Evolutionary conservation across 2,797 vertebrate genomes (phyloP).

Genomic region (Okamejei kenojei): DNA sequence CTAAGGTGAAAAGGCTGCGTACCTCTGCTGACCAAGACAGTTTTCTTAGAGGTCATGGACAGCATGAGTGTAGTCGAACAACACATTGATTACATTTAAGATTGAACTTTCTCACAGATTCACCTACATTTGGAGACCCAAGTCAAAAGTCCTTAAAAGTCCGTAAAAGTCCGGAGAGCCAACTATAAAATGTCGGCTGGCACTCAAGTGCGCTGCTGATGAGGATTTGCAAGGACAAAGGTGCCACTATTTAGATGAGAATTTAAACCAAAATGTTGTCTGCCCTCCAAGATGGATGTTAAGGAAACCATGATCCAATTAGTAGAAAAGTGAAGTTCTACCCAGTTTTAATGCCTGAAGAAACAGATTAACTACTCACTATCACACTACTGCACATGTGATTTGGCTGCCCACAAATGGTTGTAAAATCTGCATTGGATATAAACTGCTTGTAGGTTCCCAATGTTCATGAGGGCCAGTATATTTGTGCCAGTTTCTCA

Average conservation of each 20-base stretch:
- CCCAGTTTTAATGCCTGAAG: background rate
- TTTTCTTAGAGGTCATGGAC: too few relatives aligned
- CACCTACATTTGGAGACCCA: too few relatives aligned
- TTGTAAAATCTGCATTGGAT: background rate
- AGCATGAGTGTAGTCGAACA: too few relatives aligned
- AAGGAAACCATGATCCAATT: background rate
- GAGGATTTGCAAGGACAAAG: background rate
- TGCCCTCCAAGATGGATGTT: background rate
- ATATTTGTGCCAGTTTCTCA: background rate
- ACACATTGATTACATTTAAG: too few relatives aligned
- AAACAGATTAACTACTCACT: background rate
- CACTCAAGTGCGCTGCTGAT: background rate
- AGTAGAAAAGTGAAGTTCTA: too few relatives aligned
- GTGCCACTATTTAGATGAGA: background rate
- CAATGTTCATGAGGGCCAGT: too few relatives aligned
- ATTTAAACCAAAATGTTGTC: background rate
- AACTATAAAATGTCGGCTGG: background rate
- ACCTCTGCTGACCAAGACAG: too few relatives aligned
- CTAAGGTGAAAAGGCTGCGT: too few relatives aligned
- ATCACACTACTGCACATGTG: background rate
- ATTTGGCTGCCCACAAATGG: background rate
- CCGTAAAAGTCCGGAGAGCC: background rate
- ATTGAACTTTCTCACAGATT: too few relatives aligned
- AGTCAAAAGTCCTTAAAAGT: background rate
- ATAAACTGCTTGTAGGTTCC: background rate